These are phyloP conservation scores for Drosophila ezoana DNA, from an alignment of 2,888 invertebrate species.

Conservation along the genomic window DNA sequence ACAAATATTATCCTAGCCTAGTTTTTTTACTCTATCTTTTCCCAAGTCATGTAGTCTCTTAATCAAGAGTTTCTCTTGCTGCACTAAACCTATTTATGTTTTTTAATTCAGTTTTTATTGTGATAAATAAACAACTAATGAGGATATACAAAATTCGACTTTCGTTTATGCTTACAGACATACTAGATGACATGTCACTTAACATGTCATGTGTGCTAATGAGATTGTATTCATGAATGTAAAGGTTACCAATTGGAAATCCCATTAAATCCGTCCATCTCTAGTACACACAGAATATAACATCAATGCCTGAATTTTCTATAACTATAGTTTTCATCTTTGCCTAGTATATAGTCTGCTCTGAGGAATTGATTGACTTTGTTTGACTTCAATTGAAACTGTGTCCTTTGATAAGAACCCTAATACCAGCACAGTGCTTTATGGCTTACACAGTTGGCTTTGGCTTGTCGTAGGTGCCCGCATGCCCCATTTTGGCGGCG, in stretches of 20 bases:
- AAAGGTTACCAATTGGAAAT: too few relatives aligned
- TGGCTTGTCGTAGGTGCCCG: slow-evolving; percentile 8
- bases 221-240: not conserved
- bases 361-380: slow-evolving; percentile 12
- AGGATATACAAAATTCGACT: too few relatives aligned
- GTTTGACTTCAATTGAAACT: slow-evolving; percentile 18
- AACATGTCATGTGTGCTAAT: not conserved
- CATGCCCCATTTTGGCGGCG: slow-evolving; percentile 33
- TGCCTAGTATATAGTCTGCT: not conserved
- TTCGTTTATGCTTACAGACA: too few relatives aligned
- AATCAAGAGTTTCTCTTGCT: too few relatives aligned
- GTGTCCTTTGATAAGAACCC: slow-evolving; percentile 33
- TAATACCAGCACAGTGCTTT: slow-evolving; percentile 12
- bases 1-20: too few relatives aligned
- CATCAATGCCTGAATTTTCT: slow-evolving; percentile 2
- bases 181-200: not conserved
- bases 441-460: slow-evolving; percentile 18
- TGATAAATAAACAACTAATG: too few relatives aligned
- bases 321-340: slow-evolving; percentile 5
- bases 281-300: not conserved
- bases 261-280: not conserved
- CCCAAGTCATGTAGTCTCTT: too few relatives aligned
- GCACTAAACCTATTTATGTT: too few relatives aligned
- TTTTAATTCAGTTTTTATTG: too few relatives aligned
- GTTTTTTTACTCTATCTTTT: too few relatives aligned